These are phyloP conservation scores for Gambusia yucatana DNA, from an alignment of 2,797 vertebrate genomes.

Conservation along the genomic window DNA sequence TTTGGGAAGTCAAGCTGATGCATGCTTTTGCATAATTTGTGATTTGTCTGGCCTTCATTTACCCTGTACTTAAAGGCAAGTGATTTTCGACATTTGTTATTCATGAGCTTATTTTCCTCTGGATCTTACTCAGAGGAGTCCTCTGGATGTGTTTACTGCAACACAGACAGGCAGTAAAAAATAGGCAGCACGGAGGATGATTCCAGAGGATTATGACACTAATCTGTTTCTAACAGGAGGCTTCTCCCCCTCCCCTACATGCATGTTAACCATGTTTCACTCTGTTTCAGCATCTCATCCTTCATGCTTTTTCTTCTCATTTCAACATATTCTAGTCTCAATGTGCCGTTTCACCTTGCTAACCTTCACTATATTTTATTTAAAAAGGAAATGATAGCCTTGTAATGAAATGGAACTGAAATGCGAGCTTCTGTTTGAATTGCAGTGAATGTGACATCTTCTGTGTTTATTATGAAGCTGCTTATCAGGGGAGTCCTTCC, in stretches of 20 bases:
- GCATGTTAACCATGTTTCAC: slow-evolving; percentile 28
- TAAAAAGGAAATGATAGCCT: slow-evolving; percentile 8
- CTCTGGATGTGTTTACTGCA: slow-evolving; percentile 39
- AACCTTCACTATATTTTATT: slow-evolving; percentile 3
- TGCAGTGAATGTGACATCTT: not conserved
- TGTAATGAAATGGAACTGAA: slow-evolving; percentile 6
- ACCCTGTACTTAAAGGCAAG: slow-evolving; percentile 32
- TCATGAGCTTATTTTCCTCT: slow-evolving; percentile 14
- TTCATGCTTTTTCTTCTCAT: slow-evolving; percentile 3
- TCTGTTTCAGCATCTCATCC: slow-evolving; percentile 14
- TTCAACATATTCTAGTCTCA: slow-evolving; percentile 3
- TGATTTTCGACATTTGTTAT: slow-evolving; percentile 23
- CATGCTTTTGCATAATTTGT: slow-evolving; percentile 4
- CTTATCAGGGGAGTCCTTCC: not conserved
- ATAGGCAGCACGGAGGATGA: slow-evolving; percentile 50
- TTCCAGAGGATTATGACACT: slow-evolving; percentile 66
- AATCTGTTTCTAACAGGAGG: slow-evolving; percentile 62
- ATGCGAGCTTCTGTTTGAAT: not conserved
- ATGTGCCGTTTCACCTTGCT: slow-evolving; percentile 7
- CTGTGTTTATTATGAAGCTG: slow-evolving; percentile 9
- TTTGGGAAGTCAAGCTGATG: slow-evolving; percentile 7
- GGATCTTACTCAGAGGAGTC: slow-evolving; percentile 29
- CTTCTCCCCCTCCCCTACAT: slow-evolving; percentile 24
- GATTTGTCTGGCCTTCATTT: slow-evolving; percentile 7
- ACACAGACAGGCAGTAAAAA: slow-evolving; percentile 47